Conservation (phyloP, 2,888 invertebrate species). For the Adela reaumurella region DNA sequence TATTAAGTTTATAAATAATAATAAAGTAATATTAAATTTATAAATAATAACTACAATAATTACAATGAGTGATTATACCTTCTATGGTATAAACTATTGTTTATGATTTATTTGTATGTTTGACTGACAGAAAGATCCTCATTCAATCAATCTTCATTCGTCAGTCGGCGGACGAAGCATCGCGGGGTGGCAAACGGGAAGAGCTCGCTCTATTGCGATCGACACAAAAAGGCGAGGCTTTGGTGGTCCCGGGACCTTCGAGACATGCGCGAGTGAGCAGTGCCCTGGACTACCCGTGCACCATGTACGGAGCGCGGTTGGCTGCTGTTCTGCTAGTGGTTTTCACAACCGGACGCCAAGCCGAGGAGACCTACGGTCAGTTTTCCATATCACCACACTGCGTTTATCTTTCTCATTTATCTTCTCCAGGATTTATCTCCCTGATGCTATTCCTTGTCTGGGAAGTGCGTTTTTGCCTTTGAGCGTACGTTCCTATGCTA, state of each 20-base stretch:
- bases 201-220: not conserved
- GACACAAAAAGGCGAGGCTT: not conserved
- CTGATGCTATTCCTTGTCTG: too few relatives aligned
- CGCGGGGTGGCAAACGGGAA: not conserved
- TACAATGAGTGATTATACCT: too few relatives aligned
- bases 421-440: too few relatives aligned
- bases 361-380: not conserved
- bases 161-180: not conserved
- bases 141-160: too few relatives aligned
- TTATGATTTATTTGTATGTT: not conserved
- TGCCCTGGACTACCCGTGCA: not conserved
- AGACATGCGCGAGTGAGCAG: not conserved
- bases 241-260: not conserved
- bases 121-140: not conserved
- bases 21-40: too few relatives aligned
- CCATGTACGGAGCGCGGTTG: not conserved
- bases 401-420: not conserved
- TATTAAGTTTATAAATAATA: too few relatives aligned
- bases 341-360: not conserved
- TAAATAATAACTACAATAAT: too few relatives aligned
- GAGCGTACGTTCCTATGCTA: too few relatives aligned
- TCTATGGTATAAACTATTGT: too few relatives aligned
- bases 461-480: too few relatives aligned
- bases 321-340: not conserved
- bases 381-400: not conserved